These are phyloP conservation scores for Azorinus chamasolen DNA, from an alignment of 2,888 invertebrate genomes.

Conservation along the genomic window DNA sequence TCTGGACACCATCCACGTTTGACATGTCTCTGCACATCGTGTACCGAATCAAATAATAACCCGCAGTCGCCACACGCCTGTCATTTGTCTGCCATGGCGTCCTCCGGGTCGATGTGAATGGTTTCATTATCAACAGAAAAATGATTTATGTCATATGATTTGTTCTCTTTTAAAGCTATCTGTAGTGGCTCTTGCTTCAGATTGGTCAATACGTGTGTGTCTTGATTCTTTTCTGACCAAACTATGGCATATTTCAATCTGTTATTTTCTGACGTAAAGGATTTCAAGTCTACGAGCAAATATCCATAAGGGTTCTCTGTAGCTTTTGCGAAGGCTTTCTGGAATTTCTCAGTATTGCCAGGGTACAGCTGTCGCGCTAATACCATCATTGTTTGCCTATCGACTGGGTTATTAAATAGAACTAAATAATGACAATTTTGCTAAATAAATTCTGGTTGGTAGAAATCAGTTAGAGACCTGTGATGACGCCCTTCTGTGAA, in stretches of 20 bases:
- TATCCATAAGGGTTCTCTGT: conserved; percentile 30
- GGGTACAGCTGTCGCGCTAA: conserved; percentile 46
- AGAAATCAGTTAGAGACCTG: not conserved
- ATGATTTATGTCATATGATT: conserved; percentile 1
- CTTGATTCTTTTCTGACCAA: not conserved
- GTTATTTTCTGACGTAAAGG: not conserved
- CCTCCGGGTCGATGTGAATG: not conserved
- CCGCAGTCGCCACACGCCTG: conserved; percentile 24
- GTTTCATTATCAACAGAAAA: not conserved
- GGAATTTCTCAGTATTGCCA: conserved; percentile 12
- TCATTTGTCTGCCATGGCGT: not conserved
- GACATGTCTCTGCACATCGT: conserved; percentile 11
- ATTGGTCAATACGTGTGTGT: conserved; percentile 6
- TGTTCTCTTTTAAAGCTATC: conserved; percentile 5
- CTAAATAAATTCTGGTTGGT: not conserved
- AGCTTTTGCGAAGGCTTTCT: no score
- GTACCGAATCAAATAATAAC: conserved; percentile 8
- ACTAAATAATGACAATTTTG: conserved; percentile 3
- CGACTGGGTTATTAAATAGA: not conserved
- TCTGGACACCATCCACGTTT: conserved; percentile 13
- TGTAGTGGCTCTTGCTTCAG: not conserved
- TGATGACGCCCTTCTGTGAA: not conserved
- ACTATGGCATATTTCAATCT: not conserved
- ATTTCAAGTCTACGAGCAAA: conserved; percentile 23
- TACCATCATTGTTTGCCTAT: conserved; percentile 42